These are phyloP conservation scores for Tipula confusa DNA, from an alignment of 2,888 invertebrate genomes.

Conservation along the genomic window DNA sequence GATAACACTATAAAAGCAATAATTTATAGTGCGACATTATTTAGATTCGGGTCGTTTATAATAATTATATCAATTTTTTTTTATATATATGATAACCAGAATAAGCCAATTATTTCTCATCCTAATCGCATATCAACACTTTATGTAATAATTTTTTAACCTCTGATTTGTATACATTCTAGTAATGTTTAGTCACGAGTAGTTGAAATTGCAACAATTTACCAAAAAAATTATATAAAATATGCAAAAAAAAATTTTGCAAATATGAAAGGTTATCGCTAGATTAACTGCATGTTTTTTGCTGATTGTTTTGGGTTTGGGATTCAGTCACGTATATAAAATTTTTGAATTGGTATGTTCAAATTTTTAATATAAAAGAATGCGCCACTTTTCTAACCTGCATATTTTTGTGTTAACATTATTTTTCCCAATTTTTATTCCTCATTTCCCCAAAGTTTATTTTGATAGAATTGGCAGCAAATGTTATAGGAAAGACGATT, in stretches of 20 bases:
- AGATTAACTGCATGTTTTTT: no score
- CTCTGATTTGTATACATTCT: not conserved
- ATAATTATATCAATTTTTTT: not conserved
- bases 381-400: no score
- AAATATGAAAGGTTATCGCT: not conserved
- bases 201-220: not conserved
- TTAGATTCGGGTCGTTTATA: not conserved
- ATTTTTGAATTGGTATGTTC: not conserved
- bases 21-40: not conserved
- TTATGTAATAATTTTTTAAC: not conserved
- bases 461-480: no score
- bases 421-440: no score
- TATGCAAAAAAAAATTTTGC: not conserved
- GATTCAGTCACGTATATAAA: no score
- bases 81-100: not conserved
- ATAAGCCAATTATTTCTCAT: not conserved
- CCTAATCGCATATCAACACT: not conserved
- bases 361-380: not conserved
- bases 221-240: not conserved
- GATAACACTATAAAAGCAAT: not conserved
- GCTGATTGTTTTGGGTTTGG: no score
- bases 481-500: no score
- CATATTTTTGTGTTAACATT: no score
- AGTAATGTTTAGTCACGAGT: not conserved
- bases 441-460: no score